Base-by-base conservation (phyloP, 2,888 invertebrate genomes). In the Loripinus fragilis region DNA sequence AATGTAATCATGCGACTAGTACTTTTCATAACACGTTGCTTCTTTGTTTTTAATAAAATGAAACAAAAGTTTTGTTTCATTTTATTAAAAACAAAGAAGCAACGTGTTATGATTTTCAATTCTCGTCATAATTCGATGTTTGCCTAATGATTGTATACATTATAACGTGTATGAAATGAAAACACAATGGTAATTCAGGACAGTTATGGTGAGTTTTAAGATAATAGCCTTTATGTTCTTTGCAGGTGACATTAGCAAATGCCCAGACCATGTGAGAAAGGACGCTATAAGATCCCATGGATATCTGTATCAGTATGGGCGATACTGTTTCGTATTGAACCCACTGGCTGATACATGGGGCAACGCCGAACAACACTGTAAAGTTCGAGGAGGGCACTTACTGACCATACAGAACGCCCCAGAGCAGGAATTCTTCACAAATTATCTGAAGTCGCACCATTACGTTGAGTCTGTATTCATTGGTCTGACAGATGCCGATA, bases 291-390 rank as follows among this genome's bases (percentile, higher is more conserved):
- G 48, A 23, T 60, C 55, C 10, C 25, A 68, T 28, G 80, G 83
- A 0, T 81, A 76, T 60, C 55, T 81, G 3, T 76, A 80, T 42
- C 83, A 83, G 41, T 79, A 74, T 48, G 83, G 78, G 15, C 68
- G 78, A 8, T 83, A 69, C 41, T 83, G 83, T 33, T 78, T 74
- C 35, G 83, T 80, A 30, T 42, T 81, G 7, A 80, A 80, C 7
- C 60, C 71, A 50, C 48, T 33, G 41, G 7, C 50, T n/a, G 76
- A 78, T n/a, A 76, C 75, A n/a, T 83, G 78, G 74, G 60, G 60
- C 17, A 76, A 74, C 45, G 83, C 80, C 8, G 74, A 78, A 65
- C 41, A 76, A 25, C 83, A 83, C 52, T 83, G 83, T 45, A 41
- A 38, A 10, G 45, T 72, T 23, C 23, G 42, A 38, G 8, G 23